These are phyloP conservation scores for Anthrax anthrax DNA, from an alignment of 2,888 invertebrate species.

Conservation along the genomic window DNA sequence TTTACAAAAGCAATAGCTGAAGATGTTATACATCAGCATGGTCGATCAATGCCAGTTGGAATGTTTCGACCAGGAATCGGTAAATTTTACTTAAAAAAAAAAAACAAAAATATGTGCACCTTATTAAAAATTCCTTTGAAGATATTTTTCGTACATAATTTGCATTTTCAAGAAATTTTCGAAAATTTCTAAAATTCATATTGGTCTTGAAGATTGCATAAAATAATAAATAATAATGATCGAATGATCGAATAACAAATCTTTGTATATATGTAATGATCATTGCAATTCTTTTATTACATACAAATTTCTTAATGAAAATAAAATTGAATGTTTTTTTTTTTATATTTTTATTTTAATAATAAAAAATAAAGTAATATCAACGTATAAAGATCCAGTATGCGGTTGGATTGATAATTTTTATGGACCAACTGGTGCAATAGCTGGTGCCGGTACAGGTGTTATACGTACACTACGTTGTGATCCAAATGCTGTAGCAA, in stretches of 20 bases:
- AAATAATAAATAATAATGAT: not conserved
- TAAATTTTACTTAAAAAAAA: constrained; percentile 29
- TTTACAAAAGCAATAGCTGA: constrained; percentile 85
- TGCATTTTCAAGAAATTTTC: no score
- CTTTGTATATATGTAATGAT: no score
- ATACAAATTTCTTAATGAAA: no score
- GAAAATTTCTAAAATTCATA: no score
- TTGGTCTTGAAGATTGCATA: no score
- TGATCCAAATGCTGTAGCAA: constrained; percentile 51
- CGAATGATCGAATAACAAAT: constrained; percentile 3
- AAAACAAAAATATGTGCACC: no score
- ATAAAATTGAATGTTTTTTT: not conserved
- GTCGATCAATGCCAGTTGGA: constrained; percentile 58
- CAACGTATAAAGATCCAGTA: constrained; percentile 57
- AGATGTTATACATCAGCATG: constrained; percentile 50
- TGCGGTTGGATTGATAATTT: constrained; percentile 83
- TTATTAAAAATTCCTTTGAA: no score
- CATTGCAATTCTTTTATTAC: no score
- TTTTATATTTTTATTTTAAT: not conserved
- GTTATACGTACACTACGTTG: constrained; percentile 54
- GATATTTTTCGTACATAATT: no score
- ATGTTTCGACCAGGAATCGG: constrained; percentile 77
- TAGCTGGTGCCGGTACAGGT: constrained; percentile 62
- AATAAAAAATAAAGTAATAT: constrained; percentile 35
- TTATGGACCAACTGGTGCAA: constrained; percentile 72